Base-by-base conservation (phyloP, 2,888 invertebrate species). In the Xestia ashworthii region DNA sequence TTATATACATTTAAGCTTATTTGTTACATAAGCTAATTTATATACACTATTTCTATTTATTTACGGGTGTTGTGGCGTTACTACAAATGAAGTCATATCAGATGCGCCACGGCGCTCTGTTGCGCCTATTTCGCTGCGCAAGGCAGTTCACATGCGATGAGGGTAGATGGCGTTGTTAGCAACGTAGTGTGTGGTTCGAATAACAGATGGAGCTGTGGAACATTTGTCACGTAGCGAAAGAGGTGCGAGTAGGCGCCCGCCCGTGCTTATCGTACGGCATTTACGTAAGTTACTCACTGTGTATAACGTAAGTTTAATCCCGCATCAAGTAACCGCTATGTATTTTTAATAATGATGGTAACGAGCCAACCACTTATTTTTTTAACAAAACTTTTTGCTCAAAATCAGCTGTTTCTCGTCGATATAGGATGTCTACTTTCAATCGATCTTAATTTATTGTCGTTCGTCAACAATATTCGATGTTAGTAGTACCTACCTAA, bases 1-100 rank as follows among this genome's bases (percentile, higher is more conserved):
- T 96, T 96, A 96, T 96, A 95, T 96, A 96, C 96, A 96, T 96
- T 94, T 96, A 96, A 96, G 96, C 96, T 96, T 96, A 96, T 96
- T 94, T 95, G 96, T 95, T 96, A 96, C 92, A 96, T 96, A 96
- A 96, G 96, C 96, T 95, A 96, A 95, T 95, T 96, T 95, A 96
- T 96, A 96, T 96, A 96, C 95, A 96, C 95, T 95, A 94, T 94
- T 93, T 94, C 93, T 95, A 94, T 95, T 96, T 92, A 90, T 95
- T 95, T 95, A 95, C 95, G 96, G 96, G 96, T 94, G 95, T 93
- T 91, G 94, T 95, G 95, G 93, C 94, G 95, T 94, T 92, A 93
- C 93, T 94, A 95, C 93, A 94, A 94, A 94, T 94, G 92, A 94
- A 96, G 94, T 96, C 96, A 96, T 96, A 96, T 96, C 96, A 96